Conservation (phyloP, 1,140 invertebrate genomes). For the Drosophila repletoides region DNA sequence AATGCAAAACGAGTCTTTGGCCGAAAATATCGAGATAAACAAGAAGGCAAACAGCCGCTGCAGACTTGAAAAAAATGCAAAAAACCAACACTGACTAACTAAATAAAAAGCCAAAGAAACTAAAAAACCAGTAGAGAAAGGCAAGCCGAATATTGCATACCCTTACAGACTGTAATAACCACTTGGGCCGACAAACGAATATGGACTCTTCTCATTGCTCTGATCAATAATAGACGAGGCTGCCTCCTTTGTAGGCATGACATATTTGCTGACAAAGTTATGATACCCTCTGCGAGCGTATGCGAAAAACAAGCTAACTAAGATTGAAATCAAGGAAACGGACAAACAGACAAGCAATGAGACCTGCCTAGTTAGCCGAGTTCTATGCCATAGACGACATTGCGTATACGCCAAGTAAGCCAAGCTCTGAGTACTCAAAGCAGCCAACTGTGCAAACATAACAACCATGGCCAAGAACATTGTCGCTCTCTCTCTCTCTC, state of each 20-base stretch:
- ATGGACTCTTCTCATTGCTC: too few species aligned
- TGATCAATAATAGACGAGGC: too few species aligned
- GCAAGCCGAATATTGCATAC: too few species aligned
- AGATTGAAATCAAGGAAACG: conserved; percentile 78
- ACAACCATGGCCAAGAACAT: conserved; percentile 74
- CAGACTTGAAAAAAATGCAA: conserved; percentile 42
- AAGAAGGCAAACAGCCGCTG: conserved; percentile 43
- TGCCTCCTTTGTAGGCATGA: too few species aligned
- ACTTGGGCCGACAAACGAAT: too few species aligned
- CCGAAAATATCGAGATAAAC: conserved; percentile 51
- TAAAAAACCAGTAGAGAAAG: too few species aligned
- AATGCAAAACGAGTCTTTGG: conserved; percentile 65
- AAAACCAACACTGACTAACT: too few species aligned
- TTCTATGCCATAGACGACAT: conserved; percentile 71
- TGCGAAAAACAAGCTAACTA: conserved; percentile 37
- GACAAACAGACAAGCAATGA: conserved; percentile 25
- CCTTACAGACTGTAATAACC: too few species aligned
- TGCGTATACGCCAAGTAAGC: conserved; percentile 69
- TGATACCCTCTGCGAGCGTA: too few species aligned
- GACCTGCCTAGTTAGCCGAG: conserved; percentile 43
- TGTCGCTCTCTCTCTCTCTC: conserved; percentile 8
- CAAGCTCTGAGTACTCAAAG: conserved; percentile 25
- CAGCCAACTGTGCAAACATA: conserved; percentile 73
- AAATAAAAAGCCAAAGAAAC: conserved; percentile 26
- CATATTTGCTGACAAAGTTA: too few species aligned